These are phyloP conservation scores for Laticauda laticaudata DNA, from an alignment of 2,113 vertebrate genomes.

Conservation along the genomic window DNA sequence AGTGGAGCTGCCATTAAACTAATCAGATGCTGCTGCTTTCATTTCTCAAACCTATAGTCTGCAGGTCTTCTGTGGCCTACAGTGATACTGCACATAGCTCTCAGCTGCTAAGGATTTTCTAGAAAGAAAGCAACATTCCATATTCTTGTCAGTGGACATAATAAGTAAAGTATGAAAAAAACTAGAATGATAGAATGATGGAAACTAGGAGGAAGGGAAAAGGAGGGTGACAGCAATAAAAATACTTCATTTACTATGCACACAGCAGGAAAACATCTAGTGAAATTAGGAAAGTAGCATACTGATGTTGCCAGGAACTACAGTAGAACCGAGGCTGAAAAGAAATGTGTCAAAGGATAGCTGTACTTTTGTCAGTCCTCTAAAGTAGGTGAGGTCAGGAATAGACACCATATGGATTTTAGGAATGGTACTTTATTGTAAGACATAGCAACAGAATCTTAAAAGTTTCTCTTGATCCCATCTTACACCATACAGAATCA, in stretches of 20 bases:
- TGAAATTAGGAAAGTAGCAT: background rate
- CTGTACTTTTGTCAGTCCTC: background rate
- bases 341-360: background rate
- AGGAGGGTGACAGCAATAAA: background rate
- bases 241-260: background rate
- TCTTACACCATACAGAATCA: background rate
- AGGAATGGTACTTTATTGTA: background rate
- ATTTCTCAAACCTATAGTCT: background rate
- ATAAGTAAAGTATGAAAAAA: background rate
- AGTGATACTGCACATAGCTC: background rate
- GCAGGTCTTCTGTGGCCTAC: background rate
- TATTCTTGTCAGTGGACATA: background rate
- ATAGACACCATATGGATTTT: background rate
- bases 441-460: background rate
- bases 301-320: background rate
- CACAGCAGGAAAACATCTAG: background rate
- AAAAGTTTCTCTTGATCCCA: background rate
- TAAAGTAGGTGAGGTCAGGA: background rate
- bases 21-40: background rate
- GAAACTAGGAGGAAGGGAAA: background rate
- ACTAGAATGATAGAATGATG: background rate
- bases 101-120: background rate
- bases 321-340: background rate
- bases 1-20: background rate
- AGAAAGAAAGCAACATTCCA: background rate